Evolutionary conservation across 1,140 invertebrate genomes (phyloP).

Genomic region (Euwallacea similis): DNA sequence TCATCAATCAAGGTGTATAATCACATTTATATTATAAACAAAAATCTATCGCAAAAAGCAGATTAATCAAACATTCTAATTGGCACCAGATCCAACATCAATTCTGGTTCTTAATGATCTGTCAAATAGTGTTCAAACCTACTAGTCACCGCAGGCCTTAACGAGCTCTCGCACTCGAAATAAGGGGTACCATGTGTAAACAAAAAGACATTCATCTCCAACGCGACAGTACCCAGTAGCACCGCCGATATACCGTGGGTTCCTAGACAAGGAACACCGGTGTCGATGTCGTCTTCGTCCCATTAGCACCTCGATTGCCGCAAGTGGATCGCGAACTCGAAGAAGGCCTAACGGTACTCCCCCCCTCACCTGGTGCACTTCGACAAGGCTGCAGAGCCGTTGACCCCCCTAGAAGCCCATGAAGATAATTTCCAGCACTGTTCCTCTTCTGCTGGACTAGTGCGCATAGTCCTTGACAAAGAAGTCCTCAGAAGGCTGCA

Average conservation of each 20-base stretch:
- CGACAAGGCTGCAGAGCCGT: slow-evolving; percentile 37
- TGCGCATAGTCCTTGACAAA: slow-evolving; percentile 31
- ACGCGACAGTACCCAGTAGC: too few species aligned
- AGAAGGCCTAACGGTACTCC: slow-evolving; percentile 36
- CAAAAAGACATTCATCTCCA: too few species aligned
- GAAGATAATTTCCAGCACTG: slow-evolving; percentile 34
- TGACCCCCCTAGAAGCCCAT: slow-evolving; percentile 28
- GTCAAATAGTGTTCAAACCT: too few species aligned
- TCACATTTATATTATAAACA: too few species aligned
- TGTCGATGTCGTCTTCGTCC: slow-evolving; percentile 17
- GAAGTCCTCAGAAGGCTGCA: neutral
- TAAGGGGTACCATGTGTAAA: too few species aligned
- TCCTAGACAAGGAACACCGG: neutral
- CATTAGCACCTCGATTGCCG: slow-evolving; percentile 28
- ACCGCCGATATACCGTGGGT: neutral
- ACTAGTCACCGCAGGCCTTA: too few species aligned
- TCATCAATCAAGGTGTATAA: too few species aligned
- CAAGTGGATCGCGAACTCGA: slow-evolving; percentile 36
- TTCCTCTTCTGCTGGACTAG: slow-evolving; percentile 32
- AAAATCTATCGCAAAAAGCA: too few species aligned
- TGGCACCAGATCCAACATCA: too few species aligned
- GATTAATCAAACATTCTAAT: too few species aligned
- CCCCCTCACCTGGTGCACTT: slow-evolving; percentile 19
- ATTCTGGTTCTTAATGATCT: too few species aligned
- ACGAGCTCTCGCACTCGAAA: too few species aligned